phyloP scores from a whole-genome alignment of 2,113 vertebrate genomes.

The Muntiacus muntjak region DNA sequence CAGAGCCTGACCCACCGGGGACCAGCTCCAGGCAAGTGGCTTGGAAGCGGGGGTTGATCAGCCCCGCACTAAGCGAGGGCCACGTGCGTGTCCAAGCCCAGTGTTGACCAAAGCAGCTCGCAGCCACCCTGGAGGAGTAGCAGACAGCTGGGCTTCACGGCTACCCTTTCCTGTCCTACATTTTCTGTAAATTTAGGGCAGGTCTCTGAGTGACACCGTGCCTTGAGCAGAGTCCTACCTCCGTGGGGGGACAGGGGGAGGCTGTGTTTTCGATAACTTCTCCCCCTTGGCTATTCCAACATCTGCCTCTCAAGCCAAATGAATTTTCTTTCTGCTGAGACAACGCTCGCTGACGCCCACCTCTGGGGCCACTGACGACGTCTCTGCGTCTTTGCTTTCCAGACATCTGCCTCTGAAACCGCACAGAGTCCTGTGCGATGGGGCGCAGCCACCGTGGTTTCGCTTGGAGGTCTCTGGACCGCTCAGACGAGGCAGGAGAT shows the following conservation, averaged over 20 bases:
- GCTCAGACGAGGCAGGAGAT: neutral
- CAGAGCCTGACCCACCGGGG: neutral
- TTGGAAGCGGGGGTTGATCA: too few species aligned
- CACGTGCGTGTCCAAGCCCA: fast-evolving
- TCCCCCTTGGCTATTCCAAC: neutral
- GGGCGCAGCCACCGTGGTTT: fast-evolving
- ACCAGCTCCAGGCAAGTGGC: fast-evolving
- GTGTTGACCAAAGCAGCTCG: neutral
- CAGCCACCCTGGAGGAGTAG: neutral
- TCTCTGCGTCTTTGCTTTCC: neutral
- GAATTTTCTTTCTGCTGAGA: neutral
- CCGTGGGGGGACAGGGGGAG: too few species aligned
- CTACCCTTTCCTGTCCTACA: neutral
- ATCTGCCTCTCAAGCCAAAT: neutral
- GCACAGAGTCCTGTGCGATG: neutral
- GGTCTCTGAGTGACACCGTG: neutral
- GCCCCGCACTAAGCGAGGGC: fast-evolving
- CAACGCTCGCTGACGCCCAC: fast-evolving
- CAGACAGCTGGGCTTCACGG: neutral
- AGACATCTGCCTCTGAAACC: neutral
- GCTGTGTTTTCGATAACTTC: neutral
- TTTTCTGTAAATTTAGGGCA: neutral
- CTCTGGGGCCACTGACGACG: neutral
- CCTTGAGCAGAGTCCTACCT: neutral
- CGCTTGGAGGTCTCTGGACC: neutral